Conservation (phyloP, 2,113 vertebrate genomes). For the Madoqua kirkii region DNA sequence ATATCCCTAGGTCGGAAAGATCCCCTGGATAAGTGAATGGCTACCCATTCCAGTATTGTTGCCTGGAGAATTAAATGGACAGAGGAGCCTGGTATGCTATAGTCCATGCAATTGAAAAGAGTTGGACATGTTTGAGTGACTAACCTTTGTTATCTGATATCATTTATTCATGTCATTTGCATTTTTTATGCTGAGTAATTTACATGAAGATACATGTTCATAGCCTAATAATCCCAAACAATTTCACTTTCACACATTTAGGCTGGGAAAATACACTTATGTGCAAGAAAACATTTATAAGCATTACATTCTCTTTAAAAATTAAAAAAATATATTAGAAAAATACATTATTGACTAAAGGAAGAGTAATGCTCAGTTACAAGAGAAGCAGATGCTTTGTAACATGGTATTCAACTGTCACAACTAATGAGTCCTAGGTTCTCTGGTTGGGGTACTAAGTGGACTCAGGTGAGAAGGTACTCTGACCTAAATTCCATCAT, state of each 20-base stretch:
- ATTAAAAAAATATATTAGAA: neutral
- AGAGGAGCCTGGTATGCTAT: neutral
- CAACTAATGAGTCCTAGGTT: neutral
- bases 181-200: neutral
- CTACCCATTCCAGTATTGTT: neutral
- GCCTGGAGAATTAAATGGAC: neutral
- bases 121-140: neutral
- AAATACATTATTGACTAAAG: neutral
- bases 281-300: neutral
- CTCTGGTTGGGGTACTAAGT: neutral
- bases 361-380: neutral
- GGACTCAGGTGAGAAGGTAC: neutral
- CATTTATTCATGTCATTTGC: neutral
- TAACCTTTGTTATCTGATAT: neutral
- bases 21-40: neutral
- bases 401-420: neutral
- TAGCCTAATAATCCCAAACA: neutral
- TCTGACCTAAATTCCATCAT: neutral
- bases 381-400: neutral
- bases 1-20: neutral
- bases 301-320: neutral
- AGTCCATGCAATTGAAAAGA: neutral
- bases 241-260: neutral
- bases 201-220: neutral
- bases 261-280: neutral